phyloP scores from a whole-genome alignment of 1,140 invertebrate species.

The Drosophila takahashii region DNA sequence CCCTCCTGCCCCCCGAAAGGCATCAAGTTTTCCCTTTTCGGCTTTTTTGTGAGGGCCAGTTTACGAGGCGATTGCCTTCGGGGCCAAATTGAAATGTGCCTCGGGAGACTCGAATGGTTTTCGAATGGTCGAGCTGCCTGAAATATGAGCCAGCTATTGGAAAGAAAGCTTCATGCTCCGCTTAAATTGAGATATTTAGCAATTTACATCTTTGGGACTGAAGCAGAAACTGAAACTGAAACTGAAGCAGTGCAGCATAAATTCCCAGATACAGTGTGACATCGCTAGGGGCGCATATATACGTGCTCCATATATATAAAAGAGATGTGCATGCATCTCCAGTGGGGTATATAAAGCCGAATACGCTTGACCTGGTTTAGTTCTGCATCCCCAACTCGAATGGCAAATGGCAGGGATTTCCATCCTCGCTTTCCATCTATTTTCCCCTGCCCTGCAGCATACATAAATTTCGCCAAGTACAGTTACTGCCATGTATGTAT shows the following conservation, averaged over 20 bases:
- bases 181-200: constrained; percentile 42
- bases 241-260: constrained; percentile 39
- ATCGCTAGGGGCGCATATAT: constrained; percentile 2
- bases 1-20: constrained; percentile 20
- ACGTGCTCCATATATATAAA: neutral
- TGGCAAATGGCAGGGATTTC: constrained; percentile 32
- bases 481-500: constrained; percentile 68
- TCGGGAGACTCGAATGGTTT: constrained; percentile 50
- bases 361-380: constrained; percentile 80
- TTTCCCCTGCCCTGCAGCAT: constrained; percentile 45
- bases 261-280: constrained; percentile 33
- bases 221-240: no score
- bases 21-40: constrained; percentile 54
- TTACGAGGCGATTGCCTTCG: constrained; percentile 61
- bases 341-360: constrained; percentile 28
- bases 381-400: constrained; percentile 44
- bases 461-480: constrained; percentile 70
- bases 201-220: constrained; percentile 31
- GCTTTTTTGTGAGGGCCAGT: constrained; percentile 50
- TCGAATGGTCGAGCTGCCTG: constrained; percentile 46
- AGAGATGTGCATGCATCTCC: neutral
- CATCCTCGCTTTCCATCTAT: constrained; percentile 2
- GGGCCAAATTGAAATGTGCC: constrained; percentile 75
- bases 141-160: constrained; percentile 26
- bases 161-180: neutral